Evolutionary conservation across 2,888 invertebrate genomes (phyloP), one percentile per base, ranked within the genome.

Genomic region (Acleris holmiana): DNA sequence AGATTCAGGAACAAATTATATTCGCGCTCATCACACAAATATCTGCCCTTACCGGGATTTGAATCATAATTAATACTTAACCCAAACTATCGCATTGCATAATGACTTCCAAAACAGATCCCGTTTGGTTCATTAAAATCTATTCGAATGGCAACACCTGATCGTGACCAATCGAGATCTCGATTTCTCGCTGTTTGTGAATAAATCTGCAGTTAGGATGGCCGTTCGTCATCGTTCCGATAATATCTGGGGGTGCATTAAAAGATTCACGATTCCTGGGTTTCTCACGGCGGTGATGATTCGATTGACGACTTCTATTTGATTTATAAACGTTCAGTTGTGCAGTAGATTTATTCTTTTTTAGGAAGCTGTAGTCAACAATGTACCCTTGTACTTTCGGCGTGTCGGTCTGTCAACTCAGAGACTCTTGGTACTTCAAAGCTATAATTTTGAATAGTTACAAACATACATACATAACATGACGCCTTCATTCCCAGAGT

Each of bases 161-260:
- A 73, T 85, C 85, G 85, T 85, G 86, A 84, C 82, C 76, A 75
- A 79, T 80, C 80, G 75, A 74, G 80, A 83, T 80, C 78, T 79
- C 76, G 77, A 78, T 76, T 82, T 83, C 85, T 79, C 82, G 76
- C 79, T 71, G 76, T 79, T 80, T 84, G 81, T 85, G 85, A 85
- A 86, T 85, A 85, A 84, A 80, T 83, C 80, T 66, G 71, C 74
- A 73, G 72, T 78, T 74, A 77, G 73, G 69, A 72, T 72, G 73
- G 76, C 77, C 78, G 77, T 78, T 73, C 63, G 59, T 69, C 68
- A 69, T 67, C 21, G 35, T 41, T 25, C 46, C 63, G 72, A 71
- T 71, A 55, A 61, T 66, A 72, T 75, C 73, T 66, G 68, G 58
- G 67, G 59, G 59, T 69, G 66, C 55, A 58, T 65, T 61, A 67